A percentile compares a stretch with the other conserved stretches of the same genome.
Conservation (phyloP, 2,113 vertebrate genomes). For the Hydrolagus affinis region DNA sequence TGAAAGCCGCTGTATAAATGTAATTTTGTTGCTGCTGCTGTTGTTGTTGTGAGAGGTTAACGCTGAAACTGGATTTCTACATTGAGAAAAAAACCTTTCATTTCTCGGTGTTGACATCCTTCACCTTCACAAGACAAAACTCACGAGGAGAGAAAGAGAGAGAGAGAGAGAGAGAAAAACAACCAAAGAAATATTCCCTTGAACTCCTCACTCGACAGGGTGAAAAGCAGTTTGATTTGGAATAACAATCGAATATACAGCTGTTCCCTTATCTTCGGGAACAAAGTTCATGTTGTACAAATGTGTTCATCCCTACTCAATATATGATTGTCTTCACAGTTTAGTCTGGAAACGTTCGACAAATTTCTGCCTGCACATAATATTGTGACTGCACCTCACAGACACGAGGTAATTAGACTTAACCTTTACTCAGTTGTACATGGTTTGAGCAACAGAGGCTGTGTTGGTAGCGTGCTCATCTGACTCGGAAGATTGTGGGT, state of each 20-base stretch:
- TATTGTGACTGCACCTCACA: not conserved
- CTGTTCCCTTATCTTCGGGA: conserved; percentile 11
- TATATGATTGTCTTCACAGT: conserved; percentile 4
- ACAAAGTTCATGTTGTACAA: conserved; percentile 4
- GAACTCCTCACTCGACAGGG: not conserved
- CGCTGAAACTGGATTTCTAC: no score
- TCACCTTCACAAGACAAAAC: no score
- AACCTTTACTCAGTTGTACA: not conserved
- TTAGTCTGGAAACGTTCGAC: not conserved
- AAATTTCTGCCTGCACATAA: conserved; percentile 13
- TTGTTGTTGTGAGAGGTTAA: no score
- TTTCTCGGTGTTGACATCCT: no score
- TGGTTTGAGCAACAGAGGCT: not conserved
- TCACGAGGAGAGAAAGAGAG: no score
- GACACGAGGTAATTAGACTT: not conserved
- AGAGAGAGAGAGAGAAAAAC: no score
- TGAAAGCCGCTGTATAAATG: no score
- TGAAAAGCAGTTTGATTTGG: conserved; percentile 5
- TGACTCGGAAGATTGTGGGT: no score
- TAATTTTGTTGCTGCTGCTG: no score
- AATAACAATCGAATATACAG: not conserved
- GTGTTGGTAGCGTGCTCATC: no score
- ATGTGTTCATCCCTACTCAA: not conserved
- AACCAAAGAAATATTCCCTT: not conserved
- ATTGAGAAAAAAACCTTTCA: no score